phyloP scores from a whole-genome alignment of 2,797 vertebrate genomes.

The Vespertilio murinus region DNA sequence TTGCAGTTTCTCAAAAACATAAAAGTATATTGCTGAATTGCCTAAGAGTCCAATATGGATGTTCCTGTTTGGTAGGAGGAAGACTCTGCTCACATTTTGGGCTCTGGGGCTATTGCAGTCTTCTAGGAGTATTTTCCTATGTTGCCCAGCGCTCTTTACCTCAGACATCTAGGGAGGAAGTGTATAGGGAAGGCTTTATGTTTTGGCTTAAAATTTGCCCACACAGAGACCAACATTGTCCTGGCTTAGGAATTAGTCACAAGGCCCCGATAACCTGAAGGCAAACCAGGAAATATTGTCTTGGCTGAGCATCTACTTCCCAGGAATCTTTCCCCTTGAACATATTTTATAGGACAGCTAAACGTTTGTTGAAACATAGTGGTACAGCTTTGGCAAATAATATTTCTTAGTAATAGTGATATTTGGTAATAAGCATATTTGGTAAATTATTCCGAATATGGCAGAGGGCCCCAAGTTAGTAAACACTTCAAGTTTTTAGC shows the following conservation, averaged over 20 bases:
- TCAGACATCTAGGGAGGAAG: neutral
- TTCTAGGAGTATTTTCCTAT: neutral
- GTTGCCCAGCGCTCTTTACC: neutral
- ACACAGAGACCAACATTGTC: neutral
- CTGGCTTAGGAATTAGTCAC: neutral
- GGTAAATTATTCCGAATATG: neutral
- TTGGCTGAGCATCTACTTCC: neutral
- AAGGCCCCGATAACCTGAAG: neutral
- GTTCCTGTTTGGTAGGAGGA: too few species aligned
- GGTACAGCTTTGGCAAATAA: neutral
- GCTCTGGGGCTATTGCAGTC: fast-evolving
- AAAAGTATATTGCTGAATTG: neutral
- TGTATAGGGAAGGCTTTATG: neutral
- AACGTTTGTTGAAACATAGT: neutral
- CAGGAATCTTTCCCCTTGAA: neutral
- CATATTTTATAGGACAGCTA: neutral
- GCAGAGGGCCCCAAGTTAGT: neutral
- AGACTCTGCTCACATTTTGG: neutral
- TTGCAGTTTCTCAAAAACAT: neutral
- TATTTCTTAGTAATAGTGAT: neutral
- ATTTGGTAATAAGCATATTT: neutral
- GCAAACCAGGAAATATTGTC: neutral
- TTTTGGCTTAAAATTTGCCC: neutral
- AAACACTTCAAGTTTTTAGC: neutral
- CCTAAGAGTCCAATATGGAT: neutral